These are phyloP conservation scores for Xylota sylvarum DNA, from an alignment of 2,888 invertebrate genomes.

Conservation along the genomic window DNA sequence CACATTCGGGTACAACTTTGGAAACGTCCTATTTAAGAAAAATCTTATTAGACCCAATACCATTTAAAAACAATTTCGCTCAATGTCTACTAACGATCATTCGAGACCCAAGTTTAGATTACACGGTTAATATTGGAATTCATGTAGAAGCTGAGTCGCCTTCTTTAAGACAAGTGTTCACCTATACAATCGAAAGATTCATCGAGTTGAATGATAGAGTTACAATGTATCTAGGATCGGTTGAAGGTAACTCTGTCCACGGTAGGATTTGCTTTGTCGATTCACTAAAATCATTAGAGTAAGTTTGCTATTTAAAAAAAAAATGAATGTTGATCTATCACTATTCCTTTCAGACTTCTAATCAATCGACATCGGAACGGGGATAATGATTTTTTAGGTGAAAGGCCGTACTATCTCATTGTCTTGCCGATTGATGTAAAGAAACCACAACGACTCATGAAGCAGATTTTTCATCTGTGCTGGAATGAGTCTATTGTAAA, in stretches of 20 bases:
- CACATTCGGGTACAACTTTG: not conserved
- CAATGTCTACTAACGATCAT: not conserved
- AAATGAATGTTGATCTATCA: too few relatives aligned
- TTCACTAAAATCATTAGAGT: too few relatives aligned
- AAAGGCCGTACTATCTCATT: slow-evolving; percentile 18
- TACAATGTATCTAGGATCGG: too few relatives aligned
- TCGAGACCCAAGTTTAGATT: not conserved
- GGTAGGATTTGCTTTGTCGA: too few relatives aligned
- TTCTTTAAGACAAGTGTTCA: not conserved
- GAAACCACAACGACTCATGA: not conserved
- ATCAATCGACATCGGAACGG: not conserved
- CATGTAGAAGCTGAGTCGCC: not conserved
- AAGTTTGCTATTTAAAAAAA: too few relatives aligned
- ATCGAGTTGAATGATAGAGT: not conserved
- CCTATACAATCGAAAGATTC: not conserved
- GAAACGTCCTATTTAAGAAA: not conserved
- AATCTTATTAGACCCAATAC: not conserved
- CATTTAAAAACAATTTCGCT: not conserved
- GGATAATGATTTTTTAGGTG: not conserved
- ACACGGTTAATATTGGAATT: not conserved
- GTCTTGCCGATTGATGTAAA: not conserved
- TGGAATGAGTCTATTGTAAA: slow-evolving; percentile 12
- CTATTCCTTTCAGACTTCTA: not conserved
- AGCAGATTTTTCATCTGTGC: slow-evolving; percentile 4
- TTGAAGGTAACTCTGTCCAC: not conserved